These are phyloP conservation scores for Eremobia ochroleuca DNA, from an alignment of 2,888 invertebrate species.

Conservation along the genomic window DNA sequence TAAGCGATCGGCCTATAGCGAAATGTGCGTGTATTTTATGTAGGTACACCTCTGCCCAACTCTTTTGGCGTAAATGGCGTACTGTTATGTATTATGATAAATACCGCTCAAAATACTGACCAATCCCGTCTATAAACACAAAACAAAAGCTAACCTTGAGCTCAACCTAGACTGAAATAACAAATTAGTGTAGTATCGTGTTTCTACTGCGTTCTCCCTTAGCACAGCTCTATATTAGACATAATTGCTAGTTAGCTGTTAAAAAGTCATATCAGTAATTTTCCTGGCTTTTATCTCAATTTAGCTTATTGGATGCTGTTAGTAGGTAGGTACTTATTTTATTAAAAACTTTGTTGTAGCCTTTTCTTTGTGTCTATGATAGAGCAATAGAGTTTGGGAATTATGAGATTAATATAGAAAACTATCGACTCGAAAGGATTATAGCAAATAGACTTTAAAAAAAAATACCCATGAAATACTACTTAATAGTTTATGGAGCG, in stretches of 20 bases:
- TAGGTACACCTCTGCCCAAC: too few relatives aligned
- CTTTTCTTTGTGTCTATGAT: constrained; percentile 3
- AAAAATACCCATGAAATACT: neutral
- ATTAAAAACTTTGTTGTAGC: neutral
- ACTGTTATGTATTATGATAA: neutral
- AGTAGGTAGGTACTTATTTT: neutral
- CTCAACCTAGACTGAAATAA: constrained; percentile 34
- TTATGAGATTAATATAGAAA: neutral
- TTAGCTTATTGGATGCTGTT: constrained; percentile 32
- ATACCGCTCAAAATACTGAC: neutral
- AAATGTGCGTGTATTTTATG: too few relatives aligned
- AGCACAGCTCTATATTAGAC: constrained; percentile 21
- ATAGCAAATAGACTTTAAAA: too few relatives aligned
- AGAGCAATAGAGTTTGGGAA: neutral
- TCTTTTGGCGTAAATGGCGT: too few relatives aligned
- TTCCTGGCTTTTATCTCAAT: constrained; percentile 48
- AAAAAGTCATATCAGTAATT: constrained; percentile 56
- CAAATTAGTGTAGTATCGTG: constrained; percentile 43
- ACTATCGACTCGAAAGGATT: neutral
- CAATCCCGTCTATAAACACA: constrained; percentile 15
- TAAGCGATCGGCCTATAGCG: too few relatives aligned
- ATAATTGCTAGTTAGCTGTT: constrained; percentile 52
- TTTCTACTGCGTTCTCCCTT: constrained; percentile 51
- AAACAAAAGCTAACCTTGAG: constrained; percentile 55
- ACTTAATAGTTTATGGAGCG: too few relatives aligned